Base-by-base conservation (phyloP, 2,797 vertebrate species). In the Tachyglossus aculeatus region DNA sequence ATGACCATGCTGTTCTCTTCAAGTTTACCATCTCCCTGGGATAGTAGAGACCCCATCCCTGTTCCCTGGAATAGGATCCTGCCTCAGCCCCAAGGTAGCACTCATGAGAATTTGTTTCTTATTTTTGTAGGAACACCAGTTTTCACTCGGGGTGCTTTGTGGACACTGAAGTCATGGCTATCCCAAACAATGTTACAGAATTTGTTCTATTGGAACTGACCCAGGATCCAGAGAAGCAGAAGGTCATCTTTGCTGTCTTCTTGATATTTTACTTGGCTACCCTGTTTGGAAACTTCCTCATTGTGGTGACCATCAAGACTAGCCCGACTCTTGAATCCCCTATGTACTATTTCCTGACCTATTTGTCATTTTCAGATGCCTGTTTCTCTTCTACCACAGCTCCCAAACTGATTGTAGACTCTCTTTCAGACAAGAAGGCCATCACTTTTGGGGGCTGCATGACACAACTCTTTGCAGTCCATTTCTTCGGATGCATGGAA, bases 361-460 rank as follows among this genome's bases (percentile, higher is more conserved):
- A 40, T 10, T 55, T 85, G 16, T 75, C 73, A 3, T 69, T 64
- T 24, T 8, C 66, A 19, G 80, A 82, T 43, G 21, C 63, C 4
- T 59, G 38, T 12, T 62, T 62, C 11, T 58, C 64, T 4, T 57
- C 67, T 3, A 40, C 55, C 29, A 65, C 51, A 4, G 58, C 50
- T 38, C 64, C 71, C 15, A 78, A 47, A 9, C 45, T 85, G 52
- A 34, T 85, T 10, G 2, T 31, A 9, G 50, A 75, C 14, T 14
- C 69, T 25, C 3, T 85, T 1, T 39, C 32, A 6, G 29, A 50
- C 3, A 69, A 69, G 22, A 73, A 63, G 22, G 39, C 13, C 5
- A 79, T 79, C n/a, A 66, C 72, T 3, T 76, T 53, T 9, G 64
- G 29, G 15, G 63, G 64, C 1, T 86, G 66, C n/a, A 53, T 89